Conservation (phyloP, 2,113 vertebrate species). For the Variabilichromis moorii region DNA sequence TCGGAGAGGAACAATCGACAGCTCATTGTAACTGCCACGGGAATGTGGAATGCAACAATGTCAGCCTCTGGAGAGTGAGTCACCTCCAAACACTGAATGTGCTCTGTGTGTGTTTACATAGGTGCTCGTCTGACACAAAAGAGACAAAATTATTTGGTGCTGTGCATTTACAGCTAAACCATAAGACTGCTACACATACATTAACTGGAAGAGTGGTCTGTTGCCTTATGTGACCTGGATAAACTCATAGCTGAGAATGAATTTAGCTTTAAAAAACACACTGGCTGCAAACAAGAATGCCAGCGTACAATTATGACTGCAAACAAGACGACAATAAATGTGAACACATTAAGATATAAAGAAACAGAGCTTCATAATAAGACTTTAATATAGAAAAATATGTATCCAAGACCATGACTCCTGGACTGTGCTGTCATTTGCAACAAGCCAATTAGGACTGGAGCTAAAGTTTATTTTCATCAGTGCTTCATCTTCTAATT, state of each 20-base stretch:
- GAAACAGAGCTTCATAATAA: neutral
- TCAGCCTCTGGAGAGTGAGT: slow-evolving; percentile 59
- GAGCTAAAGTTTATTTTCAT: neutral
- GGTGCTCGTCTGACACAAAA: slow-evolving; percentile 5
- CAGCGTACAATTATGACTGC: neutral
- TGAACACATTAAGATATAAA: neutral
- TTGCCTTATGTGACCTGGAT: neutral
- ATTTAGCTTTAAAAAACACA: neutral
- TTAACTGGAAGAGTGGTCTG: neutral
- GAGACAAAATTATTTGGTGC: neutral
- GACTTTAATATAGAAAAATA: neutral
- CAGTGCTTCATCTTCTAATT: rapidly evolving
- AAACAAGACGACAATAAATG: neutral
- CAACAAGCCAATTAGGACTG: neutral
- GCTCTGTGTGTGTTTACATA: neutral
- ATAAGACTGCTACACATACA: neutral
- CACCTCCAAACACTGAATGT: slow-evolving; percentile 47
- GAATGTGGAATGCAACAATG: slow-evolving; percentile 67
- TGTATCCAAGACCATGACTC: neutral
- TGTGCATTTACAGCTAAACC: neutral
- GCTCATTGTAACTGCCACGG: slow-evolving; percentile 44
- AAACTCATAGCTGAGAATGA: neutral
- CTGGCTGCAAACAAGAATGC: neutral
- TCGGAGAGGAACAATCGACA: slow-evolving; percentile 46
- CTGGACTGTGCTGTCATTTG: neutral